Conservation (phyloP, 2,113 vertebrate genomes). For the Ctenodactylus gundi region DNA sequence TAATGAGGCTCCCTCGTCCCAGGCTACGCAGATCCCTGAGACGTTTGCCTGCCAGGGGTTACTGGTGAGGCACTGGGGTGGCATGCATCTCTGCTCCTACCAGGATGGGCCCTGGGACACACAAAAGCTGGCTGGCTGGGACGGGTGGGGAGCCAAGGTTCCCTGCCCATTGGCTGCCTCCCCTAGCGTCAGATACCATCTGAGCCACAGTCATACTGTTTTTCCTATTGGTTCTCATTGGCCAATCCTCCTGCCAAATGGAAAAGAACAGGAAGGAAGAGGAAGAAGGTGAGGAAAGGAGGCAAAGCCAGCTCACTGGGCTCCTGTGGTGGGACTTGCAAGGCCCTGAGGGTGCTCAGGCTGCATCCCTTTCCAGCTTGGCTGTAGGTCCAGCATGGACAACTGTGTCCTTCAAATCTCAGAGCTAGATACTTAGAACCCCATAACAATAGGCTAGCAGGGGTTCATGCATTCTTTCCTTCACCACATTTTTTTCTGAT, state of each 20-base stretch:
- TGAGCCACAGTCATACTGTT: neutral
- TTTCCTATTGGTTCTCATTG: neutral
- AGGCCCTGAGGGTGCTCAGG: neutral
- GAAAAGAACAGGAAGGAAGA: neutral
- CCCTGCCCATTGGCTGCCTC: neutral
- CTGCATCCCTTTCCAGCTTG: neutral
- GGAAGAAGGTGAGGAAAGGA: neutral
- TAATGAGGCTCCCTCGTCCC: constrained; percentile 27
- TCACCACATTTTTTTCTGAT: neutral
- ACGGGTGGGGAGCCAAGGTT: neutral
- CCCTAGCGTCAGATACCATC: neutral
- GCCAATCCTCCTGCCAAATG: neutral
- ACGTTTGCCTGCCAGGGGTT: neutral
- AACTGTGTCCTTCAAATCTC: neutral
- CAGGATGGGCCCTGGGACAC: neutral
- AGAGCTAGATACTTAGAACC: neutral
- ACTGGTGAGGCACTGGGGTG: neutral
- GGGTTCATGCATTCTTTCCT: neutral
- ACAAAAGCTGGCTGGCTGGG: neutral
- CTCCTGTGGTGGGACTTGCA: neutral
- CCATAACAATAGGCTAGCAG: neutral
- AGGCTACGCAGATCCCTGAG: neutral
- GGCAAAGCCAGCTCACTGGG: neutral
- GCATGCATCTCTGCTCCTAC: neutral
- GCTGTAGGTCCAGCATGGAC: neutral